A percentile compares a stretch with the other conserved stretches of the same genome.
phyloP scores from a whole-genome alignment of 2,113 vertebrate genomes.

The Hoplias malabaricus region DNA sequence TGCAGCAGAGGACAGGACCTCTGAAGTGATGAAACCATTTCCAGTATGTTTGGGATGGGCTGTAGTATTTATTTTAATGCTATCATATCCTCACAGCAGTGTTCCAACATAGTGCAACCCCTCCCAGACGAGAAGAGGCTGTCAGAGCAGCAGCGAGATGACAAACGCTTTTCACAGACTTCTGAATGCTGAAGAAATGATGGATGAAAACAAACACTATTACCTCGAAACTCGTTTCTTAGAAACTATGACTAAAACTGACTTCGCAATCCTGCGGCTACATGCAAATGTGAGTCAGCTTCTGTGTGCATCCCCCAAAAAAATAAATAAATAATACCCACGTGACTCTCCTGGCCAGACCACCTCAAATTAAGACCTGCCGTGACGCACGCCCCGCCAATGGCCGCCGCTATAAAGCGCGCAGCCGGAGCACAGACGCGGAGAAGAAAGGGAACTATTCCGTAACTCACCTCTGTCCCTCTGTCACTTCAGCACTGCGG shows the following conservation, averaged over 20 bases:
- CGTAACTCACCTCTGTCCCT: constrained; percentile 17
- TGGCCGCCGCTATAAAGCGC: constrained; percentile 73
- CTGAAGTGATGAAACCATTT: too few species aligned
- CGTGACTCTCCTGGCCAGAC: constrained; percentile 22
- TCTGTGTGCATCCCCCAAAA: not conserved
- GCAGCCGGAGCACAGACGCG: constrained; percentile 46
- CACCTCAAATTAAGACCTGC: constrained; percentile 67
- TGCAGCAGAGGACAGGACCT: too few species aligned
- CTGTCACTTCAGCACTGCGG: constrained; percentile 61
- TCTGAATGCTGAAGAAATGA: too few species aligned
- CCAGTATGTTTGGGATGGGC: too few species aligned
- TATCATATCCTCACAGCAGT: too few species aligned
- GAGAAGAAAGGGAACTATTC: constrained; percentile 5
- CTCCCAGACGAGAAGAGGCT: too few species aligned
- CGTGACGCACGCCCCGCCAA: constrained; percentile 85
- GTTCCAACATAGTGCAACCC: too few species aligned
- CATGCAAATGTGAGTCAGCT: constrained; percentile 37
- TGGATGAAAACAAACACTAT: too few species aligned
- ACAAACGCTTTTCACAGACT: too few species aligned
- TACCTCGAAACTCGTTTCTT: not conserved
- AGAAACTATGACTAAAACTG: not conserved
- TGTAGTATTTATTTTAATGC: too few species aligned
- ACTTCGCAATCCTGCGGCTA: not conserved
- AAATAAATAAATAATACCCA: constrained; percentile 43
- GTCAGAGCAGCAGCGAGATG: too few species aligned